phyloP scores from a whole-genome alignment of 2,113 vertebrate species.

The Zosterops japonicus region DNA sequence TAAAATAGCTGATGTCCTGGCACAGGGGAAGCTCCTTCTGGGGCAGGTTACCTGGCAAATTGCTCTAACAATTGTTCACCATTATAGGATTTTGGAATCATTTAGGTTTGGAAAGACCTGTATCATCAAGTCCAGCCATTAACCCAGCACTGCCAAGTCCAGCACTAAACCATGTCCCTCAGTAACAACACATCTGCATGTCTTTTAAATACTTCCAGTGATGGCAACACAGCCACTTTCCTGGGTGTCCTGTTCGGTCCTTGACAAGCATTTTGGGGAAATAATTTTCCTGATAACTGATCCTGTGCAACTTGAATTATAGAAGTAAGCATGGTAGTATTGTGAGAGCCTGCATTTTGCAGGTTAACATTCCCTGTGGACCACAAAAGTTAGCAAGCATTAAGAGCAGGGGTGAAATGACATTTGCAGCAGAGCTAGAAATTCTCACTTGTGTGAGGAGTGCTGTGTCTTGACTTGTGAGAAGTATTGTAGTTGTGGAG shows the following conservation, averaged over 20 bases:
- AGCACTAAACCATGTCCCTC: not conserved
- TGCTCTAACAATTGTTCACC: not conserved
- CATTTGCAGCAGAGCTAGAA: not conserved
- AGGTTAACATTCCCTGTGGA: not conserved
- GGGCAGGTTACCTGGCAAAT: not conserved
- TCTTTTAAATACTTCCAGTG: not conserved
- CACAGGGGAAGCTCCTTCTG: not conserved
- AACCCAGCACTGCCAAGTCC: not conserved
- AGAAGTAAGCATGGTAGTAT: not conserved
- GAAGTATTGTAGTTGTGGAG: not conserved
- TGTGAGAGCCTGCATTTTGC: not conserved
- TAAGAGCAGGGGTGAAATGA: not conserved
- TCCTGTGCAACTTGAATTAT: not conserved
- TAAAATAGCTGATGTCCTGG: not conserved
- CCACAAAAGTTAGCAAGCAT: not conserved
- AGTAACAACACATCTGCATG: not conserved
- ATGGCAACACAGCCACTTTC: not conserved
- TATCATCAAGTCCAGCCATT: not conserved
- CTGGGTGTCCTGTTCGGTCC: not conserved
- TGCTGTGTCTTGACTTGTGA: not conserved
- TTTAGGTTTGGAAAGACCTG: not conserved
- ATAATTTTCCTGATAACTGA: not conserved
- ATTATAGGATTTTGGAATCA: not conserved
- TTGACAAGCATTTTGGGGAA: not conserved
- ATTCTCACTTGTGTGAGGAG: rapidly evolving